A percentile compares a stretch with the other conserved stretches of the same genome.
Evolutionary conservation across 2,797 vertebrate genomes (phyloP).

Genomic region (Poeciliopsis gracilis): DNA sequence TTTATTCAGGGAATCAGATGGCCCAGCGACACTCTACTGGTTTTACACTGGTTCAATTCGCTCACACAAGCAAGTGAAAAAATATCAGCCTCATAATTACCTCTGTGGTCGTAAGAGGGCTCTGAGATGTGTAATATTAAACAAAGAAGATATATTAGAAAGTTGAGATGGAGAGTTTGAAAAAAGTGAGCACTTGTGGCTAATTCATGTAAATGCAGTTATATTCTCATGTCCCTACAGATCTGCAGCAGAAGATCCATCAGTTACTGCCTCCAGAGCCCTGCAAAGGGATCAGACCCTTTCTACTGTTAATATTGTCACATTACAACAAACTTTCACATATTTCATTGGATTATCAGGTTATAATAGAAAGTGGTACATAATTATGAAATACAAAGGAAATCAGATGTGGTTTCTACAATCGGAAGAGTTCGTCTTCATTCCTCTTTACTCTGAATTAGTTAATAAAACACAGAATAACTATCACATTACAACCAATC

Average conservation of each 20-base stretch:
- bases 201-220: neutral
- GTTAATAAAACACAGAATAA: too few relatives aligned
- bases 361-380: neutral
- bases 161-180: neutral
- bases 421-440: neutral
- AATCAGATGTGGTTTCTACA: neutral
- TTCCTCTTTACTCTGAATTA: neutral
- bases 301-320: neutral
- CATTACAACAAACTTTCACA: neutral
- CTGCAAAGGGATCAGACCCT: neutral
- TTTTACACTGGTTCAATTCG: constrained; percentile 8
- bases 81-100: neutral
- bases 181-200: constrained; percentile 4
- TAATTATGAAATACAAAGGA: neutral
- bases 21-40: neutral
- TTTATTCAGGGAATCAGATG: constrained; percentile 5
- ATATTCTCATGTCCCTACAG: neutral
- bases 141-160: constrained; percentile 8
- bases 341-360: neutral
- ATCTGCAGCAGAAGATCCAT: neutral
- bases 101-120: neutral
- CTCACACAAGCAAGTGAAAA: constrained; percentile 2
- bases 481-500: too few relatives aligned
- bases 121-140: constrained; percentile 7
- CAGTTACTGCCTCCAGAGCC: neutral